phyloP scores from a whole-genome alignment of 1,140 invertebrate genomes.

The Drosophila nigromelanica region DNA sequence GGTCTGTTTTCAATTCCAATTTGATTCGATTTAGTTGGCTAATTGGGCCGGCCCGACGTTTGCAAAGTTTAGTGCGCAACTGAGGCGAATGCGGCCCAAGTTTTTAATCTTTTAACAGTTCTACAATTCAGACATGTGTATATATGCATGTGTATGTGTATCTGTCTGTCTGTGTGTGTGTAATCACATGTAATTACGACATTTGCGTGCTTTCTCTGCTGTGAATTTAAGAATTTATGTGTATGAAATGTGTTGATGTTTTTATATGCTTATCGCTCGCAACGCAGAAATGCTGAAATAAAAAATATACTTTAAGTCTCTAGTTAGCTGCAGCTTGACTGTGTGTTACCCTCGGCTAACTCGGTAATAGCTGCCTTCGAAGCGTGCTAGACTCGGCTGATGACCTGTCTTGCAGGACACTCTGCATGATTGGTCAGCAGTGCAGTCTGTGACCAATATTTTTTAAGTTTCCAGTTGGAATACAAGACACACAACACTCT shows the following conservation, averaged over 20 bases:
- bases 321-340: not conserved
- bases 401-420: not conserved
- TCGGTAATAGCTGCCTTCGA: not conserved
- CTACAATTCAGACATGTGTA: conserved; percentile 11
- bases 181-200: conserved; percentile 55
- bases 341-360: conserved; percentile 1
- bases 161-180: conserved; percentile 26
- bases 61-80: conserved; percentile 70
- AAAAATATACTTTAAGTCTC: conserved; percentile 7
- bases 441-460: no score
- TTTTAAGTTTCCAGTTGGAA: no score
- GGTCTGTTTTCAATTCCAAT: not conserved
- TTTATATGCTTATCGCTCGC: conserved; percentile 62
- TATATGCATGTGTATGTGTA: conserved; percentile 3
- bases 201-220: conserved; percentile 70
- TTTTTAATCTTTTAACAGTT: conserved; percentile 60
- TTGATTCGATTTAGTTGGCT: conserved; percentile 2
- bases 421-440: not conserved
- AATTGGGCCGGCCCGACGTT: conserved; percentile 51
- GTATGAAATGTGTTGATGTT: conserved; percentile 56
- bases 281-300: conserved; percentile 32
- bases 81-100: conserved; percentile 44
- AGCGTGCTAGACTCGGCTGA: not conserved
- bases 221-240: conserved; percentile 52
- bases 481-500: no score